Base-by-base conservation (phyloP, 2,888 invertebrate genomes). In the Leptothorax acervorum region DNA sequence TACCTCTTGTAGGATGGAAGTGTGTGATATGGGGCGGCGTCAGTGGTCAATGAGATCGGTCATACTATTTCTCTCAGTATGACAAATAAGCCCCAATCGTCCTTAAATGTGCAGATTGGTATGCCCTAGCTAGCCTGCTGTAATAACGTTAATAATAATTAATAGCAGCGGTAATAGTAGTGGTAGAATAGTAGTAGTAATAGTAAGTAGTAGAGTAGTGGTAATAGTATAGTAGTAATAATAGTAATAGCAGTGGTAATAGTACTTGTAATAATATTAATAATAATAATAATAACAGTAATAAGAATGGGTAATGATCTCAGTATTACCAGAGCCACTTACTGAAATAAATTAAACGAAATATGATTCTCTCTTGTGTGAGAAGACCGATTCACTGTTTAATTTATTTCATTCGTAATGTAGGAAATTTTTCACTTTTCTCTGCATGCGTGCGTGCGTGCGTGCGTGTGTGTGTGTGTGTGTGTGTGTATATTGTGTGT, bases 11-110 rank as follows among this genome's bases (percentile, higher is more conserved):
- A 85, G 89, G 90, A 91, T 92, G 91, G 91, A 92, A 91, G 90
- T 91, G 88, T 89, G 85, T 85, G 51, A n/a, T n/a, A 85, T 78
- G 86, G 89, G 89, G 85, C 88, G 85, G 87, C 89, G 87, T 93
- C 92, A 94, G 92, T 92, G 92, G 93, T 94, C 93, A 94, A 93
- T 94, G 94, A 95, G 94, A 95, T 95, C 94, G 92, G 92, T 94
- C 94, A 91, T 93, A 93, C 94, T 85, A 83, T 79, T 86, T 84
- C 48, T 70, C 68, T 84, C 31, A 88, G 93, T 91, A 92, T 88
- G 92, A 93, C 91, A 92, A 92, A 89, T 91, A 89, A 91, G 91
- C 91, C 92, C 92, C 91, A 76, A 83, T 71, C 82, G 79, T 81
- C 60, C 60, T 85, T 87, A 74, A 89, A 89, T 87, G 90, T 91